Evolutionary conservation across 2,888 invertebrate species (phyloP).

Genomic region (Drosophila pegasa): DNA sequence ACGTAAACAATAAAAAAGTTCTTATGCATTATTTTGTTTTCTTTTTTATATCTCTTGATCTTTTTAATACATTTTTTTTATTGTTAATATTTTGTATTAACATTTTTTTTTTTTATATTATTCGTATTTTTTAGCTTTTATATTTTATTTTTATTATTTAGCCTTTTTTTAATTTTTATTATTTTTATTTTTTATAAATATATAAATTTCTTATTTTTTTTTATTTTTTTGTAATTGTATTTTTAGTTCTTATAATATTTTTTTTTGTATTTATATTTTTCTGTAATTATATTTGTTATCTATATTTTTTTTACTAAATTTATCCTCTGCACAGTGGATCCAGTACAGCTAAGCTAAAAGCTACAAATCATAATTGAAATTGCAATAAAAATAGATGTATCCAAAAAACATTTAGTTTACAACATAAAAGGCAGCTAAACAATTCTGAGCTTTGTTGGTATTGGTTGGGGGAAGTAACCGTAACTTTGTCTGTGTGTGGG

Average conservation of each 20-base stretch:
- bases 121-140: no score
- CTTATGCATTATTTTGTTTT: no score
- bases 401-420: conserved; percentile 18
- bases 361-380: conserved; percentile 28
- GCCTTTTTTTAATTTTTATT: no score
- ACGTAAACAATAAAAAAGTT: no score
- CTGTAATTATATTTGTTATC: no score
- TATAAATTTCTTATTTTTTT: neutral
- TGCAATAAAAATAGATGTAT: neutral
- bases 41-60: no score
- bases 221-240: no score
- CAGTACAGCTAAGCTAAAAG: conserved; percentile 21
- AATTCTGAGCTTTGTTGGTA: neutral
- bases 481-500: conserved; percentile 8
- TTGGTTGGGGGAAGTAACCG: neutral
- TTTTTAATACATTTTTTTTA: no score
- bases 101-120: no score
- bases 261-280: neutral
- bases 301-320: neutral
- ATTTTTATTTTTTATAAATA: neutral
- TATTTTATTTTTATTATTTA: no score
- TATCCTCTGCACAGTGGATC: conserved; percentile 14
- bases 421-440: conserved; percentile 33
- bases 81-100: no score
- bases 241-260: no score